Evolutionary conservation across 2,888 invertebrate genomes (phyloP).

Genomic region (Emmelina monodactyla): DNA sequence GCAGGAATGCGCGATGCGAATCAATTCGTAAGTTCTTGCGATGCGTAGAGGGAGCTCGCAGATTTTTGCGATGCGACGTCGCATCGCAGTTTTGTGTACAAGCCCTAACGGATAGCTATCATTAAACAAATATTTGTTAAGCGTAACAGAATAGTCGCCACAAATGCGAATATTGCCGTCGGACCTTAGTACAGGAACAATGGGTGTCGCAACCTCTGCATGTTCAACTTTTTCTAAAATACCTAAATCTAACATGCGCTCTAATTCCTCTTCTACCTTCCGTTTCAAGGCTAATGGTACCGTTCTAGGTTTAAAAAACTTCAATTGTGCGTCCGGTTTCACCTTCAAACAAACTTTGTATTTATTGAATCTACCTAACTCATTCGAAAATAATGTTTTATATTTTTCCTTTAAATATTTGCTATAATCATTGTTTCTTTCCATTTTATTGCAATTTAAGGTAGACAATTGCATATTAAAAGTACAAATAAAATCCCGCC

Average conservation of each 20-base stretch:
- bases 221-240: slow-evolving; percentile 11
- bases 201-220: slow-evolving; percentile 9
- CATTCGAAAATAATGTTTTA: slow-evolving; percentile 8
- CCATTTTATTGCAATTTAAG: slow-evolving; percentile 7
- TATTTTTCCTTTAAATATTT: slow-evolving; percentile 5
- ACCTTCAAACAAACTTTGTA: slow-evolving; percentile 12
- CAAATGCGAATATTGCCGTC: slow-evolving; percentile 10
- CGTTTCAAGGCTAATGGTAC: slow-evolving; percentile 12
- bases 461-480: slow-evolving; percentile 9
- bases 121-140: slow-evolving; percentile 6
- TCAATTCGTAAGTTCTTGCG: too few relatives aligned
- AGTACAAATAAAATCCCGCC: slow-evolving; percentile 10
- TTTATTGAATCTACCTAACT: slow-evolving; percentile 11
- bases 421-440: too few relatives aligned
- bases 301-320: slow-evolving; percentile 12
- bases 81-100: too few relatives aligned
- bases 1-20: too few relatives aligned
- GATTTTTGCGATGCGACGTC: too few relatives aligned
- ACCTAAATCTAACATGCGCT: slow-evolving; percentile 11
- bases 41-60: too few relatives aligned
- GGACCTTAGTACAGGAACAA: slow-evolving; percentile 9
- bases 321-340: slow-evolving; percentile 7
- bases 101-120: slow-evolving; percentile 11
- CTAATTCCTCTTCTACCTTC: slow-evolving; percentile 13
- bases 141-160: slow-evolving; percentile 12